phyloP scores from a whole-genome alignment of 2,888 invertebrate species.

The Callyntrura sp. region DNA sequence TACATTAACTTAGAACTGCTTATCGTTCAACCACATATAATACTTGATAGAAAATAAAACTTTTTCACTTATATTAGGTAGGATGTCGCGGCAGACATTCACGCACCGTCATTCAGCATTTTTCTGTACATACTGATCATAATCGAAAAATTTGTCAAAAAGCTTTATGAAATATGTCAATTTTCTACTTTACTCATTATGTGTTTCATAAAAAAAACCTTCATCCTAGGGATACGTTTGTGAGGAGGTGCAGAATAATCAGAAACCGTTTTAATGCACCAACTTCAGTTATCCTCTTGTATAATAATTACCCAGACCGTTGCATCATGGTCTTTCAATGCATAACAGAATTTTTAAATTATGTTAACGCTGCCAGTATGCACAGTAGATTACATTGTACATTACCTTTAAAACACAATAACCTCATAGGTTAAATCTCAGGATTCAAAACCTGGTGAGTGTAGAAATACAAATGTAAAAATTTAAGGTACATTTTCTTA shows the following conservation, averaged over 20 bases:
- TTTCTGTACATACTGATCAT: not conserved
- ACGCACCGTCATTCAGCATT: slow-evolving; percentile 13
- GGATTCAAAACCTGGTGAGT: slow-evolving; percentile 1
- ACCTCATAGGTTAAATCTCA: not conserved
- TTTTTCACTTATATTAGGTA: slow-evolving; percentile 26
- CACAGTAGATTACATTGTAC: slow-evolving; percentile 2
- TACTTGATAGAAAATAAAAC: slow-evolving; percentile 41
- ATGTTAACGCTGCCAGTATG: not conserved
- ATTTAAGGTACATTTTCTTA: slow-evolving; percentile 55
- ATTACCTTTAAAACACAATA: not conserved
- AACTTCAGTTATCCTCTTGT: not conserved
- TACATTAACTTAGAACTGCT: not conserved
- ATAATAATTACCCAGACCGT: not conserved
- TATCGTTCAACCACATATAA: slow-evolving; percentile 16
- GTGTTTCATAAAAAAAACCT: slow-evolving; percentile 9
- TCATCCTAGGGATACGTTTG: not conserved
- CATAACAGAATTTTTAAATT: not conserved
- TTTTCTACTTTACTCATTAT: not conserved
- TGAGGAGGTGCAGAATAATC: not conserved
- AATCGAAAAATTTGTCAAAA: not conserved
- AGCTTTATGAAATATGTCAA: not conserved
- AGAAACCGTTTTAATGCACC: slow-evolving; percentile 20
- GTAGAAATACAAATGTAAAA: slow-evolving; percentile 61
- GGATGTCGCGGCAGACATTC: slow-evolving; percentile 60
- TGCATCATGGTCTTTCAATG: not conserved